Base-by-base conservation (phyloP, 2,888 invertebrate genomes). In the Incurvaria masculella region DNA sequence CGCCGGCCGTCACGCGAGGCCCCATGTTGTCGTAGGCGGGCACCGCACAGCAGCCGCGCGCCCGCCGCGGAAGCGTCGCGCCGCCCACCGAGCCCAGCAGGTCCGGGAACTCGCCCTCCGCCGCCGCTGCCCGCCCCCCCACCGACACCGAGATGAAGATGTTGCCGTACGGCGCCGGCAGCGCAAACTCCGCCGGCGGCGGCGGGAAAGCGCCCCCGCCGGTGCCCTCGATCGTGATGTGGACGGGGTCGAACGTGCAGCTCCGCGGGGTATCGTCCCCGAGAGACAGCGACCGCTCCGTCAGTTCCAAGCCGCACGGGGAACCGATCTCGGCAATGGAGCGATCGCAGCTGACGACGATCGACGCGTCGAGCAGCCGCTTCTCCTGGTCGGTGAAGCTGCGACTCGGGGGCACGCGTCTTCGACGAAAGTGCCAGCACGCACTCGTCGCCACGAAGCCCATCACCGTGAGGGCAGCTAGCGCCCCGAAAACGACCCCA, bases 11-110 rank as follows among this genome's bases (percentile, higher is more conserved):
- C 46, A 94, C 91, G 58, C 94, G 81, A 38, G 92, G 89, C 1
- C 94, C 94, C 89, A 94, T 91, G 69, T 93, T 93, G 70, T 94
- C 94, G 66, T 94, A 94, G 45, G 89, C 89, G 27, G 88, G 85
- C 55, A 72, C 79, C 27, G 78, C 69, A 64, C 72, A 83, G 53
- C 73, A 79, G 40, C 68, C 72, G 51, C 75, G 63, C 53, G 64
- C 73, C 45, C 82, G 64, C 46, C 82, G 63, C 8, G 83, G 83
- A 39, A 81, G 57, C 49, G 80, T 72, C 21, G 76, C 69, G 49
- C 72, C 68, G 53, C 72, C 68, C 52, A 50, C 88, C 33, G 11
- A 6, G 52, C 72, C 74, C 55, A 92, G 69, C 53, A 92, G 74
- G 69, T 92, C 92, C 39, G 92, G 92, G 71, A 91, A 91, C 54